A percentile compares a stretch with the other conserved stretches of the same genome.
Conservation (phyloP, 2,113 vertebrate species). For the Baryphthengus martii region DNA sequence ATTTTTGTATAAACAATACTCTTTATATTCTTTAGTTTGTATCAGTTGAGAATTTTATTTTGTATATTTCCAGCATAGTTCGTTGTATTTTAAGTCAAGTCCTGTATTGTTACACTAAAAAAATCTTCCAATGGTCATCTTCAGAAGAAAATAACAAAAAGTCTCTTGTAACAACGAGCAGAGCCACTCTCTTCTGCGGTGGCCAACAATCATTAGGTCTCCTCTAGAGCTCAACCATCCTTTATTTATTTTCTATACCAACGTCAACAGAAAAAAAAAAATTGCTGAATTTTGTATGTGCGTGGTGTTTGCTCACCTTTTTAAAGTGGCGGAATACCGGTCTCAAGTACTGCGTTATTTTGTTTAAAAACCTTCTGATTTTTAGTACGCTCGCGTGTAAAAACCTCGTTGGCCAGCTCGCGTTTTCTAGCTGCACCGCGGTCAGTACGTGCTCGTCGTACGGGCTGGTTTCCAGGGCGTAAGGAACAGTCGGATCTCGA, state of each 20-base stretch:
- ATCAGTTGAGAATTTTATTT: conserved; percentile 48
- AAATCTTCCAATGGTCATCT: not conserved
- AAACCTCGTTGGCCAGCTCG: not conserved
- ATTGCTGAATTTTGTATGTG: not conserved
- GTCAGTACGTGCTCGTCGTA: not conserved
- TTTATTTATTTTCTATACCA: conserved; percentile 15
- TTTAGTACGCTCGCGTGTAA: not conserved
- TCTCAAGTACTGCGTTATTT: not conserved
- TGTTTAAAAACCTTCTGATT: not conserved
- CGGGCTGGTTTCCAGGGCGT: not conserved
- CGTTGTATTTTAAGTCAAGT: not conserved
- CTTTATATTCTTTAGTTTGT: conserved; percentile 36
- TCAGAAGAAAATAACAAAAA: not conserved
- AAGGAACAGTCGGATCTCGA: not conserved
- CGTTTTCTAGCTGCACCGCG: not conserved
- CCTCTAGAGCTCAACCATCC: not conserved
- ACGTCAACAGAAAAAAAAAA: not conserved
- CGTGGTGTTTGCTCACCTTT: not conserved
- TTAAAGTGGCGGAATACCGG: not conserved
- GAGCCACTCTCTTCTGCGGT: not conserved
- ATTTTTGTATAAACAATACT: conserved; percentile 38
- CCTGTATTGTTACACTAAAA: conserved; percentile 28
- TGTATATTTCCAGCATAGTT: conserved; percentile 18
- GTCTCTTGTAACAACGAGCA: not conserved
- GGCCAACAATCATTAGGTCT: not conserved